Base-by-base conservation (phyloP, 2,888 invertebrate species). In the Chrysotoxum bicinctum region DNA sequence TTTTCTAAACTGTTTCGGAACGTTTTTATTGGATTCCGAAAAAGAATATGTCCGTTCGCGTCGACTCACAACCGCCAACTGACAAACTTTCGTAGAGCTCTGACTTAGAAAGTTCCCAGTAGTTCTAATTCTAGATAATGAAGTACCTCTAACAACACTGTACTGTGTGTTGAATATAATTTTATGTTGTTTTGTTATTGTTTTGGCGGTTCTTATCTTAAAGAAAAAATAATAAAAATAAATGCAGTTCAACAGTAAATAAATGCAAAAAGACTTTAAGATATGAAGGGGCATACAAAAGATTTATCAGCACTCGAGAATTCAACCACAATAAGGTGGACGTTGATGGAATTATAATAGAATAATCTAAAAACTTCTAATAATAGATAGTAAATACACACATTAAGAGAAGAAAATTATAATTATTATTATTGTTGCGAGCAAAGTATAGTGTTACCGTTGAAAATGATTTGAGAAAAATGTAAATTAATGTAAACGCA, bases 71-170 rank as follows among this genome's bases (percentile, higher is more conserved):
- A 79, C 56, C 54, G 64, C 48, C 19, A 79, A 83, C 83, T 78
- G 19, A 19, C 14, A 30, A 64, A 37, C 35, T 58, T 56, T 74
- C 62, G 64, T 64, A 30, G 73, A 58, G 62, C 74, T 69, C 79
- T 64, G 64, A 79, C 69, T 79, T 78, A 73, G 78, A 82, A 83
- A 78, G 83, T 66, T 19, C 68, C 78, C 68, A 54, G 73, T 52
- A 45, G n/a, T 50, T 66, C 66, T 50, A 50, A 66, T 48, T 66
- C 66, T 50, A 66, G 66, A 62, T 62, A 62, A 68, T 60, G 82
- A 68, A 72, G 77, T 50, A 66, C 66, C 43, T 19, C 32, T 26
- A 30, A 16, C n/a, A 43, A 26, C n/a, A 26, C 37, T n/a, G 21
- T 66, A 30, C 64, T 45, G 43, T 76, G 70, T 69, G 52, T 60